Evolutionary conservation across 2,888 invertebrate species (phyloP).

Genomic region (Asteroscopus sphinx): DNA sequence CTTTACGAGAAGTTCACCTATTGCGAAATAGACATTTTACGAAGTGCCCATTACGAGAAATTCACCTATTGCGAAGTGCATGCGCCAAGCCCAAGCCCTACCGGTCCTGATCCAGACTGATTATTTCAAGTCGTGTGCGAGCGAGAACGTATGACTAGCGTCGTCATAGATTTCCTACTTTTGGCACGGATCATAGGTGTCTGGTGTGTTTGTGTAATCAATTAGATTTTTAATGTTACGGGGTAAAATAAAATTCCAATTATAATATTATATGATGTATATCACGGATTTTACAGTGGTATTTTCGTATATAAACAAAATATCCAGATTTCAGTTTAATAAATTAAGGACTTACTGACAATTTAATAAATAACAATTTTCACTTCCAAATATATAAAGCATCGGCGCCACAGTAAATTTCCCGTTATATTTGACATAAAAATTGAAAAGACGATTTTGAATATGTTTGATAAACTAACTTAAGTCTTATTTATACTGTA

Average conservation of each 20-base stretch:
- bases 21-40: no score
- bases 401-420: constrained; percentile 82
- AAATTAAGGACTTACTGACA: constrained; percentile 87
- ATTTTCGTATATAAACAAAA: constrained; percentile 88
- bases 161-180: no score
- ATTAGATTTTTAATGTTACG: not conserved
- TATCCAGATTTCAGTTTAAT: constrained; percentile 87
- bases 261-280: constrained; percentile 89
- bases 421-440: constrained; percentile 62
- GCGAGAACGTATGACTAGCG: no score
- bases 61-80: no score
- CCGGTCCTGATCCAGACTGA: no score
- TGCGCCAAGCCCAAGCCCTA: no score
- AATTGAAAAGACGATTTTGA: constrained; percentile 53
- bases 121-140: no score
- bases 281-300: constrained; percentile 90
- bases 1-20: no score
- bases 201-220: no score
- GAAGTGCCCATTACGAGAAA: no score
- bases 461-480: constrained; percentile 53
- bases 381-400: constrained; percentile 82
- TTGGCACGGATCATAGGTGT: no score
- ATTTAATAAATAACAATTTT: constrained; percentile 89
- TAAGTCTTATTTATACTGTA: constrained; percentile 74
- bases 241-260: constrained; percentile 81